Percentiles rank a stretch among this genome's conserved stretches.
Conservation (phyloP, 2,888 invertebrate species). For the Epirrita christyi region DNA sequence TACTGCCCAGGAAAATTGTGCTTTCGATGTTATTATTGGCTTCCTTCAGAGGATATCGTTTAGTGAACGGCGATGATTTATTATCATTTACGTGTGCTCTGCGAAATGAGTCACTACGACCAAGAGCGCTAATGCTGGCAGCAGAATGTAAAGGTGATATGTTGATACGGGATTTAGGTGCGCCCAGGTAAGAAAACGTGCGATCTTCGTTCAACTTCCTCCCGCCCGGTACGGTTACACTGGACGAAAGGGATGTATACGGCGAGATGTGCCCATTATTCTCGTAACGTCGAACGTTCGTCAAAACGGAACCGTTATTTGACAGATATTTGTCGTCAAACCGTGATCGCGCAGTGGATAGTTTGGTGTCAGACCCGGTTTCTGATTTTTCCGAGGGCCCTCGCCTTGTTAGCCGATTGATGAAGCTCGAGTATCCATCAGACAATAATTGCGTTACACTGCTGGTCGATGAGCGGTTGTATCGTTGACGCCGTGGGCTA, state of each 20-base stretch:
- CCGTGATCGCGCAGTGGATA: conserved; percentile 61
- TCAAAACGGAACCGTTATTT: conserved; percentile 66
- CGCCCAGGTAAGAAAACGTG: conserved; percentile 70
- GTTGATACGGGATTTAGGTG: conserved; percentile 66
- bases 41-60: conserved; percentile 77
- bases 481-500: conserved; percentile 87
- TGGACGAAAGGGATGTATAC: conserved; percentile 66
- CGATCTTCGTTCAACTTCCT: conserved; percentile 74
- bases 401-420: conserved; percentile 91
- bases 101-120: conserved; percentile 79
- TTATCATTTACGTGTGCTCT: conserved; percentile 74
- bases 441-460: conserved; percentile 94
- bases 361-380: conserved; percentile 65
- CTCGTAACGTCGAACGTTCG: conserved; percentile 74
- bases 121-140: conserved; percentile 67
- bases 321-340: conserved; percentile 73
- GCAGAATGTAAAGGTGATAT: conserved; percentile 73
- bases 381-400: conserved; percentile 90
- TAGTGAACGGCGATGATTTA: conserved; percentile 74
- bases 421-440: conserved; percentile 93
- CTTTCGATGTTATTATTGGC: conserved; percentile 76
- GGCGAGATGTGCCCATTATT: conserved; percentile 74
- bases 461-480: conserved; percentile 90
- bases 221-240: conserved; percentile 48
- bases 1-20: conserved; percentile 77